Conservation (phyloP, 2,113 vertebrate genomes). For the Nestor notabilis region DNA sequence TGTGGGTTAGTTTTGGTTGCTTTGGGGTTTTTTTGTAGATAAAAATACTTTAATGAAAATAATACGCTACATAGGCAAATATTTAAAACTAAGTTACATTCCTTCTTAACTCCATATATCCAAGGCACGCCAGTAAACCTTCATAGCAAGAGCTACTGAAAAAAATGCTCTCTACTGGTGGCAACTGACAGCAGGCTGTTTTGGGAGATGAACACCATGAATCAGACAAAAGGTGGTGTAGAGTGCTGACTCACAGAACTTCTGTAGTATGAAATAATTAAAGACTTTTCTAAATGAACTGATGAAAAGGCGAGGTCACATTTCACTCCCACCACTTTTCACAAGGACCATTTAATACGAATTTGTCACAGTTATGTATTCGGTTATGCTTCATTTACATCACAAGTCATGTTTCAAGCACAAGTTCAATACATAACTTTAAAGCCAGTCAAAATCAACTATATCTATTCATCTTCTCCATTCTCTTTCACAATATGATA, state of each 20-base stretch:
- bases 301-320: constrained; percentile 10
- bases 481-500: neutral
- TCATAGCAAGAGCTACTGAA: neutral
- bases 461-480: neutral
- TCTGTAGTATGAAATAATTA: neutral
- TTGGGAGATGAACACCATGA: neutral
- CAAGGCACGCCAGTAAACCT: neutral
- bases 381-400: constrained; percentile 9
- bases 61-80: neutral
- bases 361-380: constrained; percentile 27
- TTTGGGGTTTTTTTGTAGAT: neutral
- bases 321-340: constrained; percentile 18
- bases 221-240: neutral
- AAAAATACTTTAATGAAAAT: neutral
- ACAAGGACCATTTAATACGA: neutral
- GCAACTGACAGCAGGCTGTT: neutral
- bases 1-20: neutral
- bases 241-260: neutral
- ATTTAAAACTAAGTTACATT: neutral
- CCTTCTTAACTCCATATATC: neutral
- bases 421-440: constrained; percentile 22
- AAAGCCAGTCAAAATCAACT: constrained; percentile 8
- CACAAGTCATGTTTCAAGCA: constrained; percentile 11
- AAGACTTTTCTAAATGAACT: neutral
- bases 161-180: neutral